Conservation (phyloP, 2,888 invertebrate species). For the Lasioglossum figueresi region DNA sequence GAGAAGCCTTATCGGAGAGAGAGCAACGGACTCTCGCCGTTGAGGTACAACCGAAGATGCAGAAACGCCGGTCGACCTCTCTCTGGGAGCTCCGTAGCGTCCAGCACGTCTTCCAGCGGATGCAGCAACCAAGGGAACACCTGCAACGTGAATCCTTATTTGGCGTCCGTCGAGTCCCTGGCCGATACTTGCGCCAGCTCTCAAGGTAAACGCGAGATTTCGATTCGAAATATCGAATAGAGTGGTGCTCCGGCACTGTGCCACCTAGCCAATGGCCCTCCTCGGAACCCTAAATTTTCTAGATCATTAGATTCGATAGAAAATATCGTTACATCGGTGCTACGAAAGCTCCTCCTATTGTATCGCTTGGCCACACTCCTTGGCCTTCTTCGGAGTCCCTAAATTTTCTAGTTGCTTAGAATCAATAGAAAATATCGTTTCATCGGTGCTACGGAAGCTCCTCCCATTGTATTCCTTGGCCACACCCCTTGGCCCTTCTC, state of each 20-base stretch:
- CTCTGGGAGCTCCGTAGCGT: constrained; percentile 91
- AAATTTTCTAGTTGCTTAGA: no score
- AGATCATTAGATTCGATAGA: no score
- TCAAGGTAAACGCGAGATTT: constrained; percentile 76
- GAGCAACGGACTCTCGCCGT: constrained; percentile 76
- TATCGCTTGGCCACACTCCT: no score
- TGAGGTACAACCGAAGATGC: constrained; percentile 85
- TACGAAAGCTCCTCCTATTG: no score
- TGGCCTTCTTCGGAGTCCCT: no score
- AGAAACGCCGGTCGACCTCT: constrained; percentile 87
- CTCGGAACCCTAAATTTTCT: background rate
- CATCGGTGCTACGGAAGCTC: no score
- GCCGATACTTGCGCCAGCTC: constrained; percentile 90
- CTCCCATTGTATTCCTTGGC: no score
- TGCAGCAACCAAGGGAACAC: constrained; percentile 86
- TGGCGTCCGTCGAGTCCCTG: constrained; percentile 94
- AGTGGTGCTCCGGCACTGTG: background rate
- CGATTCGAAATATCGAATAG: background rate
- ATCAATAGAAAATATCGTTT: no score
- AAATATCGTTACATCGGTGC: no score
- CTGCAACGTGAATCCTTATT: constrained; percentile 90
- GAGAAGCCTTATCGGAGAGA: constrained; percentile 83
- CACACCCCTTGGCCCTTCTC: no score
- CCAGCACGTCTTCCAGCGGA: constrained; percentile 85
- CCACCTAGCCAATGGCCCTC: background rate